Evolutionary conservation across 2,888 invertebrate genomes (phyloP).

Genomic region (Rosalia funebris): DNA sequence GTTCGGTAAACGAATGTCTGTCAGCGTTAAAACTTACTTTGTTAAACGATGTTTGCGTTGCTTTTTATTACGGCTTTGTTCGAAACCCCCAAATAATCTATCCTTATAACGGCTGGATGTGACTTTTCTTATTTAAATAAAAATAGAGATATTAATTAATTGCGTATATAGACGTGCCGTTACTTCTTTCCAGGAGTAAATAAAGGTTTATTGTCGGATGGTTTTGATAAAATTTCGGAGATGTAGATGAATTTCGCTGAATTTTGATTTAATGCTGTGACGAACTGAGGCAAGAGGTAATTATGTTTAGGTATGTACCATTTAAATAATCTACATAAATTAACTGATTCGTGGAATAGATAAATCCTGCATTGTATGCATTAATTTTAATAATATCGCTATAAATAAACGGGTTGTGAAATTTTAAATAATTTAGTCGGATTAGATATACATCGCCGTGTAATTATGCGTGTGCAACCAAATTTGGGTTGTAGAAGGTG

Average conservation of each 20-base stretch:
- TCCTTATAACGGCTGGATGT: conserved; percentile 16
- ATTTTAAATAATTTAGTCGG: conserved; percentile 7
- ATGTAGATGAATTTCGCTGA: too few relatives aligned
- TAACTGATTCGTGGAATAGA: conserved; percentile 42
- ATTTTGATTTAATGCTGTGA: too few relatives aligned
- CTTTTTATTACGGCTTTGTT: conserved; percentile 36
- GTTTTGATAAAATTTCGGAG: too few relatives aligned
- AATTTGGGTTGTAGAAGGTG: background rate
- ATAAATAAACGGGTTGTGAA: conserved; percentile 19
- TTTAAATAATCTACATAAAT: conserved; percentile 48
- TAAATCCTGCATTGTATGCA: conserved; percentile 33
- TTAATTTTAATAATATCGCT: conserved; percentile 36
- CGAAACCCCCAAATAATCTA: conserved; percentile 18
- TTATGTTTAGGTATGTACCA: conserved; percentile 38
- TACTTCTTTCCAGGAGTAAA: too few relatives aligned
- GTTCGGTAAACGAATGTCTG: conserved; percentile 34
- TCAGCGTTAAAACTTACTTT: conserved; percentile 36
- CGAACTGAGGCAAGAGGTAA: too few relatives aligned
- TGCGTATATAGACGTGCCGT: too few relatives aligned
- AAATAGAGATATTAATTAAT: conserved; percentile 5
- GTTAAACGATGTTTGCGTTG: conserved; percentile 39
- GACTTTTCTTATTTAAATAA: conserved; percentile 24
- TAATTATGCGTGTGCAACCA: conserved; percentile 8
- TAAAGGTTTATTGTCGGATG: too few relatives aligned
- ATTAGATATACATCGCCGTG: conserved; percentile 7